Evolutionary conservation across 2,113 vertebrate genomes (phyloP).

Genomic region (Smithornis capensis): DNA sequence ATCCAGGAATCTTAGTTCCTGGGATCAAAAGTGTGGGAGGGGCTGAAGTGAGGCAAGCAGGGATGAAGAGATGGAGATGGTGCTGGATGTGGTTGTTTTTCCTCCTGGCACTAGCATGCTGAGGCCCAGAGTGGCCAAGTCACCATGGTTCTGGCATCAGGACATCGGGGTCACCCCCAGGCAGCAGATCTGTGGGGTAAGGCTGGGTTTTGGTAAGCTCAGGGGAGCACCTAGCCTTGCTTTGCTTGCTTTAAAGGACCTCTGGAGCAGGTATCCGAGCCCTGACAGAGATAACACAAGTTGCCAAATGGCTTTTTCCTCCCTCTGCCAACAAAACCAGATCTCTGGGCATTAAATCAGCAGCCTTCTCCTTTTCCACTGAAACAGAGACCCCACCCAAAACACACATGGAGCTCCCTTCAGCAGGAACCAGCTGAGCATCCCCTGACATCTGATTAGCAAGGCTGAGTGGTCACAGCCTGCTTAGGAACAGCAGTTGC

Average conservation of each 20-base stretch:
- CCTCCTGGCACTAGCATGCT: background rate
- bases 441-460: background rate
- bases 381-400: background rate
- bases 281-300: rapidly evolving
- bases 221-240: background rate
- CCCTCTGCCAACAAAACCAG: background rate
- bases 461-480: slow-evolving; percentile 1
- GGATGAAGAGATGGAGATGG: background rate
- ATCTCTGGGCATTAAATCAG: background rate
- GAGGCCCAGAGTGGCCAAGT: background rate
- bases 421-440: background rate
- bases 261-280: background rate
- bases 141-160: rapidly evolving
- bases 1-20: rapidly evolving
- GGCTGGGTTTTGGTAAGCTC: background rate
- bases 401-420: background rate
- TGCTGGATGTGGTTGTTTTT: background rate
- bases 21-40: rapidly evolving
- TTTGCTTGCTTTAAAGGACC: background rate
- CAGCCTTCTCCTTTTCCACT: background rate
- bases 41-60: background rate
- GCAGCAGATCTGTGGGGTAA: background rate
- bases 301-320: background rate
- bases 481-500: background rate
- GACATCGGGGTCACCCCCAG: background rate